Percentiles rank a stretch among this genome's conserved stretches.
These are phyloP conservation scores for Eucera pruinosa DNA, from an alignment of 2,888 invertebrate species.

Conservation along the genomic window DNA sequence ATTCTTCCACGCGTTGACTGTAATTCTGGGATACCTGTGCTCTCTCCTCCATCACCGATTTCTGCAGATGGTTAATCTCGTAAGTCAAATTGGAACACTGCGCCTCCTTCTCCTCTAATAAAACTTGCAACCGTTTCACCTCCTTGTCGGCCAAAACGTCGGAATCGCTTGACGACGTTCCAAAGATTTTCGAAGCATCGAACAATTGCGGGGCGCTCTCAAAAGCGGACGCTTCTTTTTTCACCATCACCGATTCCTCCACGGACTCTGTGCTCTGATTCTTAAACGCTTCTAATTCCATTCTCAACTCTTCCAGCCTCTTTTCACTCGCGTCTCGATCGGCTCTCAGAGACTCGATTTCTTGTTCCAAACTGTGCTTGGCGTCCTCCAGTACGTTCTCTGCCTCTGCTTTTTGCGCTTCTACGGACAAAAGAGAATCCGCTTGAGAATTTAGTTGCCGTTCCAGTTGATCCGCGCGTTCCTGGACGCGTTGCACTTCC, in stretches of 20 bases:
- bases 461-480: constrained; percentile 85
- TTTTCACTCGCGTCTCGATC: constrained; percentile 30
- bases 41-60: constrained; percentile 52
- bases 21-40: constrained; percentile 42
- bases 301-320: constrained; percentile 53
- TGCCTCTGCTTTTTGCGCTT: constrained; percentile 69
- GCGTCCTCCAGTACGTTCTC: constrained; percentile 38
- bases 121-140: constrained; percentile 55
- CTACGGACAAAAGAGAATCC: constrained; percentile 79
- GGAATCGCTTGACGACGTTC: constrained; percentile 35
- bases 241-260: constrained; percentile 17
- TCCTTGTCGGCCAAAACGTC: constrained; percentile 39
- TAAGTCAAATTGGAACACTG: constrained; percentile 60
- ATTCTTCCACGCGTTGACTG: constrained; percentile 29
- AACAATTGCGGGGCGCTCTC: constrained; percentile 69
- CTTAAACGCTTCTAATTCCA: constrained; percentile 66
- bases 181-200: constrained; percentile 78
- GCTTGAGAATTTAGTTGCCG: constrained; percentile 85
- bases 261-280: constrained; percentile 27
- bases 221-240: constrained; percentile 25
- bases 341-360: constrained; percentile 54
- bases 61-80: constrained; percentile 55
- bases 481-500: constrained; percentile 83
- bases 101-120: constrained; percentile 67
- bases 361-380: constrained; percentile 72